A percentile compares a stretch with the other conserved stretches of the same genome.
Conservation (phyloP, 1,140 invertebrate genomes). For the Kradibia gibbosae region DNA sequence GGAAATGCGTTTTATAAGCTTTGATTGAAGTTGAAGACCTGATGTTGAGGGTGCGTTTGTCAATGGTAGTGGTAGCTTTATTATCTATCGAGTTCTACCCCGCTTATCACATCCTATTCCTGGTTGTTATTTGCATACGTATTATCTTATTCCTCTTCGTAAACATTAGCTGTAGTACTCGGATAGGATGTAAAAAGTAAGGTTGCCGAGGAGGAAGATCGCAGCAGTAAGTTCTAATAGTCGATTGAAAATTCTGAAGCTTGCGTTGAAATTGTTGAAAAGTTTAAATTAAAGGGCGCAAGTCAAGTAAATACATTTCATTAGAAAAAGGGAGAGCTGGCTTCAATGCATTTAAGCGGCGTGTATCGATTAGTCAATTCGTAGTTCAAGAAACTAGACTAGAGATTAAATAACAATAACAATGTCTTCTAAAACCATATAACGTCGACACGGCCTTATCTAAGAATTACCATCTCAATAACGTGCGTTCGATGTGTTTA, state of each 20-base stretch:
- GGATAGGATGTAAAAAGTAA: too few relatives aligned
- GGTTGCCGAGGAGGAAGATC: too few relatives aligned
- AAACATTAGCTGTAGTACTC: neutral
- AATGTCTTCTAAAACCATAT: neutral
- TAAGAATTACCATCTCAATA: constrained; percentile 9
- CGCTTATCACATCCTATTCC: neutral
- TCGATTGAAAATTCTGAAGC: too few relatives aligned
- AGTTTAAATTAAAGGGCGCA: too few relatives aligned
- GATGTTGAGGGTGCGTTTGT: neutral
- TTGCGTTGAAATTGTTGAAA: too few relatives aligned
- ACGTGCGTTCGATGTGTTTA: neutral
- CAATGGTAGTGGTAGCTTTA: neutral
- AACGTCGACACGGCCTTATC: neutral
- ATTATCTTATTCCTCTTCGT: neutral
- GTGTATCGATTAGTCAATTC: neutral
- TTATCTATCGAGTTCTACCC: constrained; percentile 10
- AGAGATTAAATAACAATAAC: neutral
- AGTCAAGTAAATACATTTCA: neutral
- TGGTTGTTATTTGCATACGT: neutral
- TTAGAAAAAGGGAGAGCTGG: neutral
- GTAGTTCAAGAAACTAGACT: constrained; percentile 6
- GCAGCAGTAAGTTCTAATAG: too few relatives aligned
- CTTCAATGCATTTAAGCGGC: neutral
- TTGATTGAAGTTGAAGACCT: neutral
- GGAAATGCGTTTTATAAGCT: constrained; percentile 26